These are phyloP conservation scores for Calypte anna DNA, from an alignment of 2,113 vertebrate genomes.

Conservation along the genomic window DNA sequence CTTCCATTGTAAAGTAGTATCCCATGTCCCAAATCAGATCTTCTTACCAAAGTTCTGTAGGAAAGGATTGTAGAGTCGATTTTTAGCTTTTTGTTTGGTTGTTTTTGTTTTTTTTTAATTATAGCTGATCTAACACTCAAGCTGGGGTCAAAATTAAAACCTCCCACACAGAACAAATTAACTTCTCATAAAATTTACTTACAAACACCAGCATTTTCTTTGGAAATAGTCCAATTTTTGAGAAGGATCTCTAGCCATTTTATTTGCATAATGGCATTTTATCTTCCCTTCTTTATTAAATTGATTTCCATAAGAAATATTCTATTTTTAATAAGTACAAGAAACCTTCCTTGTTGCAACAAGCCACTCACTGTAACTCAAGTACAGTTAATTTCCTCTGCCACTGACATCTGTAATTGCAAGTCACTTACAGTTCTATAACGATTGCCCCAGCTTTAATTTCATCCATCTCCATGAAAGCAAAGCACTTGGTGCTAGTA, in stretches of 20 bases:
- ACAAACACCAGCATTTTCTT: not conserved
- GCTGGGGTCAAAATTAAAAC: not conserved
- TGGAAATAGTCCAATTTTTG: not conserved
- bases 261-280: not conserved
- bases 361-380: not conserved
- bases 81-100: too few species aligned
- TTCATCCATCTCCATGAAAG: constrained; percentile 99
- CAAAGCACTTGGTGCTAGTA: constrained; percentile 99
- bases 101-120: not conserved
- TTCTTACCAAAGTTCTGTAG: not conserved
- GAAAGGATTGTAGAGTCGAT: not conserved
- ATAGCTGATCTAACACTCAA: not conserved
- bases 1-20: not conserved
- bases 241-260: not conserved
- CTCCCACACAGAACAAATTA: not conserved
- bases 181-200: not conserved
- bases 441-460: constrained; percentile 94
- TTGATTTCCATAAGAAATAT: too few species aligned
- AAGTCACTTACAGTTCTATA: constrained; percentile 92
- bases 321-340: not conserved
- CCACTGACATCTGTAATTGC: not conserved
- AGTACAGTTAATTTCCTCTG: not conserved
- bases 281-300: not conserved
- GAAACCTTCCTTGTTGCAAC: not conserved
- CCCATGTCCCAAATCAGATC: not conserved